Evolutionary conservation across 2,888 invertebrate species (phyloP), one percentile per base, ranked within the genome.

Genomic region (Invenusta paracnida): DNA sequence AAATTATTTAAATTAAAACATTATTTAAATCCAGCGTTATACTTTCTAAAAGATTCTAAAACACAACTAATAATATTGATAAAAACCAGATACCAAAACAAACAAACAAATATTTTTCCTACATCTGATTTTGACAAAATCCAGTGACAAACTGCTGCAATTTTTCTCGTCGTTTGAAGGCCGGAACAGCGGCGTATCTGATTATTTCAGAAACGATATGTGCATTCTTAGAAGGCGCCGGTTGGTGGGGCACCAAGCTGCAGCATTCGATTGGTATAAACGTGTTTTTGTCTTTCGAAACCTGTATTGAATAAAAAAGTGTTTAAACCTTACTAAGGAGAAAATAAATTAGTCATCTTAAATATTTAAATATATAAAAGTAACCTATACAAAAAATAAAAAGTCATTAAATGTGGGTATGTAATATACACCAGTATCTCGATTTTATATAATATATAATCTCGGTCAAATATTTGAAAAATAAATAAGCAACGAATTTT

Each of bases 231-330:
- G 85, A 29, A 30, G 85, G 86, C 28, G 85, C 84, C 67, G 17
- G 66, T 86, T 86, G 86, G 67, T 86, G 29, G 0, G 86, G 86
- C 17, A 86, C 29, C 66, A 86, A 28, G 25, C 86, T 86, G 25
- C 66, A 67, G 28, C 31, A 27, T 27, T 86, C 86, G 23, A 86
- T 73, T 2, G 86, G 86, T n/a, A 85, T 23, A 29, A 29, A 81
- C n/a, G 85, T 85, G 1, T 82, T 82, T 27, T 82, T 82, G 1
- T 82, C 82, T 23, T 82, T 82, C 2, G 2, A 2, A 2, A 30
- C 31, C 31, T 73, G 23, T n/a, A 73, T 13, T 73, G 17, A 48
- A 48, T 48, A 48, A 11, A 48, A 48, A n/a, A n/a, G n/a, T n/a
- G n/a, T n/a, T n/a, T n/a, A n/a, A n/a, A n/a, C n/a, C n/a, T n/a